A percentile compares a stretch with the other conserved stretches of the same genome.
Evolutionary conservation across 2,797 vertebrate species (phyloP).

Genomic region (Cyclopterus lumpus): DNA sequence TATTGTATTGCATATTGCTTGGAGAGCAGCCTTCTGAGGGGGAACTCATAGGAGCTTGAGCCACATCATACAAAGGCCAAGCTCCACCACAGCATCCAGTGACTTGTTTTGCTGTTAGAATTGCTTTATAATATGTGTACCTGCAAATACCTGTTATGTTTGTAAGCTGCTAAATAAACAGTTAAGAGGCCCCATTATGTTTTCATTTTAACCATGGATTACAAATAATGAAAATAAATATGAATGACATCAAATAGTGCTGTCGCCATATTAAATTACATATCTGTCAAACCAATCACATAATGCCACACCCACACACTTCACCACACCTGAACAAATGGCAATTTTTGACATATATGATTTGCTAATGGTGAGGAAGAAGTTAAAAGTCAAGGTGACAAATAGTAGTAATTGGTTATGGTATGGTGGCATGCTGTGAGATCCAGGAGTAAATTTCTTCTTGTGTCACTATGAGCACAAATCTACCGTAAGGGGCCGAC

Average conservation of each 20-base stretch:
- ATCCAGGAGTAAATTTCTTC: conserved; percentile 9
- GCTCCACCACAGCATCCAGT: no score
- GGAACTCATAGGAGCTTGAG: background rate
- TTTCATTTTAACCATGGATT: background rate
- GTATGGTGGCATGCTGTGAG: conserved; percentile 8
- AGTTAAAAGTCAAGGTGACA: background rate
- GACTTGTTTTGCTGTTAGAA: no score
- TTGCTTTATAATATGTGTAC: no score
- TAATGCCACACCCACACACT: background rate
- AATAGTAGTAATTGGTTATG: background rate
- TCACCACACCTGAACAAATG: background rate
- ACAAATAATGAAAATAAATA: background rate
- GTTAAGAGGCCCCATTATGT: background rate
- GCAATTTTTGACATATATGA: background rate
- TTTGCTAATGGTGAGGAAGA: background rate
- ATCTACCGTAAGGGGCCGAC: conserved; percentile 56
- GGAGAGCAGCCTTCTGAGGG: background rate
- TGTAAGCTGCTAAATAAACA: background rate
- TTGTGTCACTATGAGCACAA: conserved; percentile 52
- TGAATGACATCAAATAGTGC: background rate
- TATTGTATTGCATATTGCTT: background rate
- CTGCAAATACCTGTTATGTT: no score
- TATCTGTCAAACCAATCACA: background rate
- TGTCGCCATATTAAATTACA: background rate
- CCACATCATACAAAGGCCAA: no score